phyloP scores from a whole-genome alignment of 2,797 vertebrate genomes.

The Orestias chungarensis region DNA sequence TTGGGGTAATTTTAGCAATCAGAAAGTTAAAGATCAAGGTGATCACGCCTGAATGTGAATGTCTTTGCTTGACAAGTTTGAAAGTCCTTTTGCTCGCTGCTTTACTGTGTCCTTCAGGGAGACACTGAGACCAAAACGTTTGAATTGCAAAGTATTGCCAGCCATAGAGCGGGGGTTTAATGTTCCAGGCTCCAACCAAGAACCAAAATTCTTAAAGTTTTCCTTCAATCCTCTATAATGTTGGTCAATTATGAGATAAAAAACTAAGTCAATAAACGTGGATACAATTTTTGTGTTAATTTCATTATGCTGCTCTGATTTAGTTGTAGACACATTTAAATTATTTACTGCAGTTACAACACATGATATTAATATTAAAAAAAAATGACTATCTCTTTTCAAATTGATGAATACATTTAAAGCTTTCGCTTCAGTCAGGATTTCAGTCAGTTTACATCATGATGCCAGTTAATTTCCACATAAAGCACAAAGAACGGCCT shows the following conservation, averaged over 20 bases:
- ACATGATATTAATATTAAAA: slow-evolving; percentile 41
- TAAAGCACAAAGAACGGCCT: slow-evolving; percentile 51
- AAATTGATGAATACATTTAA: slow-evolving; percentile 52
- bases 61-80: slow-evolving; percentile 8
- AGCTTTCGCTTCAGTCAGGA: slow-evolving; percentile 46
- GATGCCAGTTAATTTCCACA: slow-evolving; percentile 52
- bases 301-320: slow-evolving; percentile 38
- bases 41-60: slow-evolving; percentile 46
- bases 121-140: slow-evolving; percentile 10
- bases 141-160: slow-evolving; percentile 1
- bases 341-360: slow-evolving; percentile 38
- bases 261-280: slow-evolving; percentile 18
- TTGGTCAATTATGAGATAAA: slow-evolving; percentile 31
- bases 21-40: slow-evolving; percentile 56
- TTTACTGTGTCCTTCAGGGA: slow-evolving; percentile 37
- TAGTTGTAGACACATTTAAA: slow-evolving; percentile 50
- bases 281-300: slow-evolving; percentile 37
- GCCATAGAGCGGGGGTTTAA: slow-evolving; percentile 3
- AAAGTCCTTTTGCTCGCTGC: slow-evolving; percentile 21
- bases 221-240: slow-evolving; percentile 5
- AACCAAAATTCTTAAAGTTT: neutral
- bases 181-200: neutral
- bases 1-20: slow-evolving; percentile 44
- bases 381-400: slow-evolving; percentile 24
- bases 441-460: slow-evolving; percentile 69